phyloP scores from a whole-genome alignment of 2,888 invertebrate species.

The Trichogramma evanescens region DNA sequence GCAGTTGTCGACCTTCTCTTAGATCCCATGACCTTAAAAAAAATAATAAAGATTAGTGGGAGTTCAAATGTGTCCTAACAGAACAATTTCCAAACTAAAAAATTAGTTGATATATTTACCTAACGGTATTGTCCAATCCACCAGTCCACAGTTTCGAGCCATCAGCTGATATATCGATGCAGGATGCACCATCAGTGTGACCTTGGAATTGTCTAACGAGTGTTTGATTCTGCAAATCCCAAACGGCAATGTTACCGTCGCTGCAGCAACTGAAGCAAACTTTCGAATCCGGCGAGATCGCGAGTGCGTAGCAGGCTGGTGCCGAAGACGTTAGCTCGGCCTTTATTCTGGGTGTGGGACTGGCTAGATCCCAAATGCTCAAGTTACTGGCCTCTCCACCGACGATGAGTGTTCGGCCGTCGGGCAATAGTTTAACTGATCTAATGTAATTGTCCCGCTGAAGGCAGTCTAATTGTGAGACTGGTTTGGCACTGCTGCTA shows the following conservation, averaged over 20 bases:
- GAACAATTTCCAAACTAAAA: too few relatives aligned
- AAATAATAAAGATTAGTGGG: too few relatives aligned
- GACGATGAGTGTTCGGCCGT: constrained; percentile 87
- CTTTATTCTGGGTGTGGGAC: constrained; percentile 84
- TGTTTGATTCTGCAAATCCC: constrained; percentile 91
- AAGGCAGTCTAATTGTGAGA: constrained; percentile 87
- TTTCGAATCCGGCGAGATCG: constrained; percentile 92
- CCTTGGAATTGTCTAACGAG: constrained; percentile 84
- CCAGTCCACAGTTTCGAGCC: constrained; percentile 93
- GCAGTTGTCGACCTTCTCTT: constrained; percentile 81
- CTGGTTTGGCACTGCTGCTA: constrained; percentile 72
- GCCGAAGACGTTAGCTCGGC: constrained; percentile 90
- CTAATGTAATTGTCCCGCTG: constrained; percentile 88
- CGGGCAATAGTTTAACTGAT: constrained; percentile 87
- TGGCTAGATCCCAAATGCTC: constrained; percentile 91
- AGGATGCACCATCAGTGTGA: constrained; percentile 92
- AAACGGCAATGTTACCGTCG: constrained; percentile 93
- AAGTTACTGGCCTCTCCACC: constrained; percentile 93
- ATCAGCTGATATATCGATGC: constrained; percentile 90
- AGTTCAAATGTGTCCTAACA: too few relatives aligned
- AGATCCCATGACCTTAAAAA: constrained; percentile 85
- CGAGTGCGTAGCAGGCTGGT: constrained; percentile 95
- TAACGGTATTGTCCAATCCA: constrained; percentile 87
- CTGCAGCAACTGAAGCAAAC: constrained; percentile 97
- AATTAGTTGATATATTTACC: constrained; percentile 37